Conservation (phyloP, 2,113 vertebrate genomes). For the Phaethornis superciliosus region DNA sequence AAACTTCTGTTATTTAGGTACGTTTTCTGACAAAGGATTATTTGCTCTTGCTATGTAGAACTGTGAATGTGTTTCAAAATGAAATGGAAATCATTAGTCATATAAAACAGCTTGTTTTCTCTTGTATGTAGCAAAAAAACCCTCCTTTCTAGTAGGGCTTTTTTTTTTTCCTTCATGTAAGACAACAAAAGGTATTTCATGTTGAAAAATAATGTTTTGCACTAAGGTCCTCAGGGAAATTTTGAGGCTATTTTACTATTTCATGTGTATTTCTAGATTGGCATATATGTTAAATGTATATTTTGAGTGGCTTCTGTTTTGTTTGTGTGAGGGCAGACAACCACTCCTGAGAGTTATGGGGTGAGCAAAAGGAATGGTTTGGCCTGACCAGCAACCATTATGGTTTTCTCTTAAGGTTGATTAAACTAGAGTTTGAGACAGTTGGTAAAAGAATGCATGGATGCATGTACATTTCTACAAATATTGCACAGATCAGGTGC, state of each 20-base stretch:
- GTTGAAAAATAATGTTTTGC: background rate
- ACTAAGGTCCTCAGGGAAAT: background rate
- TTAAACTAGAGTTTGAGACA: background rate
- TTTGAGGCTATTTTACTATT: background rate
- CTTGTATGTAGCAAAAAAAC: background rate
- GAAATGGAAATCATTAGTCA: background rate
- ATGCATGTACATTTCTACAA: background rate
- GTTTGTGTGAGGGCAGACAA: background rate
- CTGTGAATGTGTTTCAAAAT: background rate
- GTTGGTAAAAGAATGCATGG: background rate
- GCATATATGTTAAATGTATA: background rate
- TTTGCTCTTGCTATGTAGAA: background rate
- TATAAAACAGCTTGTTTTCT: background rate
- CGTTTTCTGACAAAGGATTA: background rate
- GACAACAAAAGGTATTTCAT: background rate
- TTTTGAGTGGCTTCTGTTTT: background rate
- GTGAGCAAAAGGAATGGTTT: background rate
- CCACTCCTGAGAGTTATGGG: background rate
- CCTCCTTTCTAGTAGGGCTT: background rate
- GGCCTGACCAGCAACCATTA: background rate
- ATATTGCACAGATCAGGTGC: background rate
- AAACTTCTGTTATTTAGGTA: background rate
- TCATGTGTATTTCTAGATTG: background rate
- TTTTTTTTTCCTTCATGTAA: background rate
- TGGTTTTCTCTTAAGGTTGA: background rate